Evolutionary conservation across 2,113 vertebrate species (phyloP), one percentile per base, ranked within the genome.

Genomic region (Mirza zaza): DNA sequence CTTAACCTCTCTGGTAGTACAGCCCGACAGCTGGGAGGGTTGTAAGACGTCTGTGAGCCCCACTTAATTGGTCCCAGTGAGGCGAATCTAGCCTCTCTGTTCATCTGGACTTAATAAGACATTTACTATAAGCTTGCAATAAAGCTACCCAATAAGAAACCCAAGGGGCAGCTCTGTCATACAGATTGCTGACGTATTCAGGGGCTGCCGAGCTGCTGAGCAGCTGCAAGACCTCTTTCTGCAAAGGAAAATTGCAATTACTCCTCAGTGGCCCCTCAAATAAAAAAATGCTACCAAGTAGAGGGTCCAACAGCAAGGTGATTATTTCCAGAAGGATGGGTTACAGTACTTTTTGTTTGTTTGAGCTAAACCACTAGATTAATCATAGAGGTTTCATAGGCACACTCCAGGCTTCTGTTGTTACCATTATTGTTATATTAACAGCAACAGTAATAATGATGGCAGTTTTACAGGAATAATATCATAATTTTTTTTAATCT

Each of bases 61-160:
- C 36, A 59, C 25, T 73, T 95, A 89, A 95, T 86, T 96, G 92
- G 61, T 39, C 87, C 90, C 83, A 71, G 17, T 34, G 87, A 90
- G 80, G 70, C 25, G 91, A 81, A 59, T 87, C 57, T 79, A 79
- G 55, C 65, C 2, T 92, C 67, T 80, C 29, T 77, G 34, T 85
- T 92, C 85, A 94, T 91, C 39, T 91, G 91, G 61, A 90, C 20
- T n/a, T 92, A 90, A 50, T 92, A 95, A 67, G 17, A 71, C 45
- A 52, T 92, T 87, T 84, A 70, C 42, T 32, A 25, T 87, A 80
- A 87, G 36, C 45, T 92, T 84, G 45, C 67, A 94, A 73, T 75
- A 95, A 96, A 96, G 45, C 34, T 91, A 87, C 11, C 50, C 63
- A 57, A 13, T n/a, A 57, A 65, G 57, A 92, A 90, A 84, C 63